Evolutionary conservation across 2,113 vertebrate species (phyloP).

Genomic region (Coreoperca whiteheadi): DNA sequence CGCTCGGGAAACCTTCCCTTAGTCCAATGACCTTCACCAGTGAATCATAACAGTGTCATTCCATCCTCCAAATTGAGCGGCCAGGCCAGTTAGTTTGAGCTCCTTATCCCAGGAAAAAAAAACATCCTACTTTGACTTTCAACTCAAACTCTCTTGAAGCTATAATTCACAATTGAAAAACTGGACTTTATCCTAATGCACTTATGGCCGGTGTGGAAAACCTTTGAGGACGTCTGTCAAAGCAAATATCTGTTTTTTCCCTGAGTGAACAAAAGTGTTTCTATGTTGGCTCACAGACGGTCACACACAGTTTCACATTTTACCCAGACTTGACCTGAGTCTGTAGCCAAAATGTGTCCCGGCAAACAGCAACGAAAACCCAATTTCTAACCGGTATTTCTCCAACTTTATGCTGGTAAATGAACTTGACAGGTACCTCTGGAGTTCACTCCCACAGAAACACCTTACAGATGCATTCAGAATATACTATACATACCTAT

Average conservation of each 20-base stretch:
- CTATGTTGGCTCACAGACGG: not conserved
- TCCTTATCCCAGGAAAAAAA: constrained; percentile 16
- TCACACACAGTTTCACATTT: constrained; percentile 12
- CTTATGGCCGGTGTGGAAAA: constrained; percentile 35
- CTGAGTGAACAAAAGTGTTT: constrained; percentile 1
- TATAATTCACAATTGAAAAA: constrained; percentile 26
- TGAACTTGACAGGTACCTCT: constrained; percentile 38
- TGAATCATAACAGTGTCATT: constrained; percentile 49
- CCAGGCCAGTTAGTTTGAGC: constrained; percentile 2
- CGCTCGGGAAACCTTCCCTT: constrained; percentile 48
- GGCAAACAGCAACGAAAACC: constrained; percentile 23
- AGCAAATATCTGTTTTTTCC: not conserved
- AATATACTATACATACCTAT: constrained; percentile 70
- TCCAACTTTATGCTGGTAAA: constrained; percentile 26
- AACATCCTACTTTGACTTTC: constrained; percentile 1
- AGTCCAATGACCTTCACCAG: constrained; percentile 47
- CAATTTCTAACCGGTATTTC: constrained; percentile 14
- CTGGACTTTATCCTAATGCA: constrained; percentile 37
- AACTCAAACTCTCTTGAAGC: constrained; percentile 23
- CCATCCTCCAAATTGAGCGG: constrained; percentile 2
- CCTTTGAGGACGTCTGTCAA: constrained; percentile 22
- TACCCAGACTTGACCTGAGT: constrained; percentile 14
- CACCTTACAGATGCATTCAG: constrained; percentile 37
- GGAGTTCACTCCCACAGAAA: constrained; percentile 33
- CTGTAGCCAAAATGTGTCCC: constrained; percentile 2